These are phyloP conservation scores for Cuniculus paca DNA, from an alignment of 2,797 vertebrate genomes.

Conservation along the genomic window DNA sequence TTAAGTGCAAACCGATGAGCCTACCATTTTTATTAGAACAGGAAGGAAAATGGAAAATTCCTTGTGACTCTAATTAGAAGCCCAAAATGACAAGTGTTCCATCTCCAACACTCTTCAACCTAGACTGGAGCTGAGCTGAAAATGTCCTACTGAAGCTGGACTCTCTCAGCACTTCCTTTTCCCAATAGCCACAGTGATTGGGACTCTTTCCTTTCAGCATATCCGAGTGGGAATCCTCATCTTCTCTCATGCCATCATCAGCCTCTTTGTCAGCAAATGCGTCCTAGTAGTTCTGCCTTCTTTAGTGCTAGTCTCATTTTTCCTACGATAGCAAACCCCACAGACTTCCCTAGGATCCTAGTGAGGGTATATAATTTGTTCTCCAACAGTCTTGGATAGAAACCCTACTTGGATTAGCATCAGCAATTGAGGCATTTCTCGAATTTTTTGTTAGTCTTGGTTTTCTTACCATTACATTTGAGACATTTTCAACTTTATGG, in stretches of 20 bases:
- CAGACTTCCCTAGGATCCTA: neutral
- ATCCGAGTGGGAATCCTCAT: neutral
- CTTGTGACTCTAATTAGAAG: neutral
- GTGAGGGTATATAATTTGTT: neutral
- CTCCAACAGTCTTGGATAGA: neutral
- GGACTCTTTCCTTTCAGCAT: rapidly evolving
- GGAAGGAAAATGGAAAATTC: neutral
- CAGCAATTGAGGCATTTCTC: neutral
- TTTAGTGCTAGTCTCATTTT: too few species aligned
- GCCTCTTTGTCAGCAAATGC: too few species aligned
- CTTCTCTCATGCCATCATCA: neutral
- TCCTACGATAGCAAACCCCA: neutral
- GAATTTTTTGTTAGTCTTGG: neutral
- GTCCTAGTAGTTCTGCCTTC: neutral
- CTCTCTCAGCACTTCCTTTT: neutral
- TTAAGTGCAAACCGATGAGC: neutral
- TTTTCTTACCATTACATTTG: neutral
- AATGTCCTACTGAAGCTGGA: neutral
- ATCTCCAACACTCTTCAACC: neutral
- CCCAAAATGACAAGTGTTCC: neutral
- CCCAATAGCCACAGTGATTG: rapidly evolving
- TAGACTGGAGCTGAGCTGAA: neutral
- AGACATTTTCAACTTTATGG: neutral
- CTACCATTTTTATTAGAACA: neutral
- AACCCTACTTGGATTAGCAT: neutral